These are phyloP conservation scores for Cantharis nigra DNA, from an alignment of 2,888 invertebrate genomes.

Conservation along the genomic window DNA sequence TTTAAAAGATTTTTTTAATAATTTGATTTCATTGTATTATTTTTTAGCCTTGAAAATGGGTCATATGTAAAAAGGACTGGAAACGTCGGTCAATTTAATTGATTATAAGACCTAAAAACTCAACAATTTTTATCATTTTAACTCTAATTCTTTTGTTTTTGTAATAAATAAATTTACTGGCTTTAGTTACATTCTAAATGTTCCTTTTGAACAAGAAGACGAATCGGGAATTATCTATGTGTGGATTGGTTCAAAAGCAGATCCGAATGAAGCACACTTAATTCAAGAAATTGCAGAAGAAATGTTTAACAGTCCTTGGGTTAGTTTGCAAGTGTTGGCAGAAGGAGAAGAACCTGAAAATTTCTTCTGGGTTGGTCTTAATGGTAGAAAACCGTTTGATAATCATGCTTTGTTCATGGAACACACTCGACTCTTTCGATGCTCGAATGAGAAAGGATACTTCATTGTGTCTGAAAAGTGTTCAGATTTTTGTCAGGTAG, in stretches of 20 bases:
- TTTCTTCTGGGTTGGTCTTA: conserved; percentile 97
- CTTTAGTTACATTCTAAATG: conserved; percentile 86
- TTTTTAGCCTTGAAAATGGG: too few species aligned
- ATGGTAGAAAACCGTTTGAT: conserved; percentile 89
- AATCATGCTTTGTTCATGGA: conserved; percentile 89
- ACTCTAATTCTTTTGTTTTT: not conserved
- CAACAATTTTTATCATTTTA: too few species aligned
- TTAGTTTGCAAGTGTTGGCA: conserved; percentile 76
- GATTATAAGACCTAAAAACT: too few species aligned
- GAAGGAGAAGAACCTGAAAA: conserved; percentile 98
- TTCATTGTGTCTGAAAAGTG: conserved; percentile 99
- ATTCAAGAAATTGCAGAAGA: conserved; percentile 91
- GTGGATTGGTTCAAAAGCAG: conserved; percentile 89
- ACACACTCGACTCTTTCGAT: conserved; percentile 91
- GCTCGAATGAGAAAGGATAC: conserved; percentile 99
- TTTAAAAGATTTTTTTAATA: too few species aligned
- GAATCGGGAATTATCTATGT: conserved; percentile 91
- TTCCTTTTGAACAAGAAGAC: conserved; percentile 87
- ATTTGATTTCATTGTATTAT: too few species aligned
- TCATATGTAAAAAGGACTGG: too few species aligned
- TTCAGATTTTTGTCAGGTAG: conserved; percentile 93
- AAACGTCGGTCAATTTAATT: too few species aligned
- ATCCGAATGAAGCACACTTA: conserved; percentile 83
- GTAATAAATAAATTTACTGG: not conserved
- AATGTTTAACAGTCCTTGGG: conserved; percentile 85